phyloP scores from a whole-genome alignment of 2,113 vertebrate genomes.

The Pan troglodytes region NHGRI_mPanTro3-v2.1_pri NC_072408.2:92351501-92352000 shows the following conservation, averaged over 20 bases:
- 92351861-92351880: background rate
- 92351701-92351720: background rate
- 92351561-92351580: background rate
- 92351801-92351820: background rate
- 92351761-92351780: background rate
- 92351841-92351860: background rate
- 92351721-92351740: background rate
- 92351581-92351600: background rate
- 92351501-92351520: background rate
- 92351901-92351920: too few relatives aligned
- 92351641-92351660: background rate
- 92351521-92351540: background rate
- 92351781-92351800: background rate
- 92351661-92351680: background rate
- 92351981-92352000: background rate
- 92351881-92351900: background rate
- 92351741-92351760: background rate
- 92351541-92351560: background rate
- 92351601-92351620: background rate
- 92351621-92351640: background rate
- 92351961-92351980: background rate
- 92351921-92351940: background rate
- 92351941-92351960: background rate
- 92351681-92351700: background rate
- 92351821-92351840: background rate